phyloP scores from a whole-genome alignment of 1,140 invertebrate genomes.

The Drosophila mauritiana region DNA sequence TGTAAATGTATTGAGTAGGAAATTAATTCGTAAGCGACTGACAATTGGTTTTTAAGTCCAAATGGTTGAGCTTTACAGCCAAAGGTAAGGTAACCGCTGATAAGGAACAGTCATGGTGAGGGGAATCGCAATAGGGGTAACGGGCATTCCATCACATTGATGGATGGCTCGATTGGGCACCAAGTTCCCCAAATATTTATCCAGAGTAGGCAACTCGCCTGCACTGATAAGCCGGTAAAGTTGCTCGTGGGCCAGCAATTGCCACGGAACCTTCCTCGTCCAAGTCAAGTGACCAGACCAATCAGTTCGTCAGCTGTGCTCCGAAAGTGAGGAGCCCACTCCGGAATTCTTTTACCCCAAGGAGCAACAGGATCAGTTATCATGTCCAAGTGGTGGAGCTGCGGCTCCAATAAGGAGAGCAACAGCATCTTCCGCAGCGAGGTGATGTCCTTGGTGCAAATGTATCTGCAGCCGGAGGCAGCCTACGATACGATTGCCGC shows the following conservation, averaged over 20 bases:
- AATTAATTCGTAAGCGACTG: conserved; percentile 43
- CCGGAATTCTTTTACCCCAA: conserved; percentile 6
- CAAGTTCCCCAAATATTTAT: conserved; percentile 53
- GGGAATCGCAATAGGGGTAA: neutral
- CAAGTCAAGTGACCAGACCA: conserved; percentile 68
- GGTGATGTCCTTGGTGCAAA: conserved; percentile 93
- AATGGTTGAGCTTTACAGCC: conserved; percentile 1
- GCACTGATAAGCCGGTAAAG: conserved; percentile 57
- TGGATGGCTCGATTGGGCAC: conserved; percentile 51
- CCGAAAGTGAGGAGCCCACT: conserved; percentile 22
- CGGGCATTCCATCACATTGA: conserved; percentile 59
- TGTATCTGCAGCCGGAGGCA: conserved; percentile 95
- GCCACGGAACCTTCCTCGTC: conserved; percentile 36
- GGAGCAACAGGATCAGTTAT: conserved; percentile 18
- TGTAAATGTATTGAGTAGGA: neutral
- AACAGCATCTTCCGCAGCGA: conserved; percentile 93
- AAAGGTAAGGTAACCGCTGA: conserved; percentile 26
- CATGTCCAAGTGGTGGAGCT: conserved; percentile 50
- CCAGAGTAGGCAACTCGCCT: conserved; percentile 39
- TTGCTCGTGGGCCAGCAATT: conserved; percentile 27
- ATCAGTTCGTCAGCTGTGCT: conserved; percentile 59
- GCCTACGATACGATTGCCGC: conserved; percentile 95
- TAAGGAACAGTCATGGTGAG: conserved; percentile 25
- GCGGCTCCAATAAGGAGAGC: conserved; percentile 82
- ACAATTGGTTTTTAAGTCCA: conserved; percentile 69